Evolutionary conservation across 2,888 invertebrate species (phyloP).

Genomic region (Hetaerina titia): DNA sequence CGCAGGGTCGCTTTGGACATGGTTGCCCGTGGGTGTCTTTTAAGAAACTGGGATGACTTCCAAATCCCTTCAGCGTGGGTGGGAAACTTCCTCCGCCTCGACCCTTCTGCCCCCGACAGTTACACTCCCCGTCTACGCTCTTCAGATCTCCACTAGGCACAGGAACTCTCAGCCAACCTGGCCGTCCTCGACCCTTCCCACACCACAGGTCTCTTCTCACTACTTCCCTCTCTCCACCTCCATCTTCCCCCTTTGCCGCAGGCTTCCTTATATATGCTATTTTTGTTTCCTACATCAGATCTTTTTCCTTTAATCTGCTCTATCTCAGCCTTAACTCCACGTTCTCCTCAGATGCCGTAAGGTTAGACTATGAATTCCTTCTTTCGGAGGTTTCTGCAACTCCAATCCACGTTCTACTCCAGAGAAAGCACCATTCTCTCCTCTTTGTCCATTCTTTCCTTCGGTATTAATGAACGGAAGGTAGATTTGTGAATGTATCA

Average conservation of each 20-base stretch:
- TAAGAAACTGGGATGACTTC: neutral
- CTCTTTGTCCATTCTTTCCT: neutral
- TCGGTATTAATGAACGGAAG: neutral
- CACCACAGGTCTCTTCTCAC: too few relatives aligned
- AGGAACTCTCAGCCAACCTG: too few relatives aligned
- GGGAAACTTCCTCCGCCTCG: neutral
- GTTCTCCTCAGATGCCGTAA: neutral
- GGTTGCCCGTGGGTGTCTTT: neutral
- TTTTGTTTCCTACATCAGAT: neutral
- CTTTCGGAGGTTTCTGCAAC: neutral
- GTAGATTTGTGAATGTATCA: neutral
- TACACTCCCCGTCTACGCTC: neutral
- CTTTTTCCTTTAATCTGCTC: neutral
- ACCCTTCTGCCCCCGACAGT: neutral
- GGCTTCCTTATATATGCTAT: neutral
- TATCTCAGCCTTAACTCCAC: neutral
- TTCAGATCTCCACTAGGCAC: neutral
- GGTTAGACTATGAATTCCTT: neutral
- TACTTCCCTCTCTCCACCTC: neutral
- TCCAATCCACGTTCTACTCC: neutral
- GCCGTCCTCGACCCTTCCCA: neutral
- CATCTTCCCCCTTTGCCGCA: neutral
- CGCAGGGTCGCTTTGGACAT: neutral
- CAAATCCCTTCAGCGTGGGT: neutral
- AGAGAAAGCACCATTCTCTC: neutral